Percentiles rank a stretch among this genome's conserved stretches.
These are phyloP conservation scores for Ophion costatus DNA, from an alignment of 2,888 invertebrate species.

Conservation along the genomic window DNA sequence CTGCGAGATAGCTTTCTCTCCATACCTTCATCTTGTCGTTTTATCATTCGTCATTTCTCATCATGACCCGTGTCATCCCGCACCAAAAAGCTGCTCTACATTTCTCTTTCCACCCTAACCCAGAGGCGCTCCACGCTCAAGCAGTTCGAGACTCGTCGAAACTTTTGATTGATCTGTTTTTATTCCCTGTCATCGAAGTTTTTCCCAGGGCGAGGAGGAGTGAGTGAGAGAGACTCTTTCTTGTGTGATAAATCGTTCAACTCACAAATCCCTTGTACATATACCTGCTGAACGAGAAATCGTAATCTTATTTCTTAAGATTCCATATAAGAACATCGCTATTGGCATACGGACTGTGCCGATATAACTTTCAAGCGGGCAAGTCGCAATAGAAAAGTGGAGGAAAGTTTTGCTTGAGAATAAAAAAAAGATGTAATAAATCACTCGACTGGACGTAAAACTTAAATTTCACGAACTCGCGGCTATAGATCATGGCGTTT, in stretches of 20 bases:
- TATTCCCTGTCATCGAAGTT: conserved; percentile 67
- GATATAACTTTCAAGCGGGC: conserved; percentile 27
- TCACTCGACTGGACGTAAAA: conserved; percentile 8
- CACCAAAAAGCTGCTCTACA: background rate
- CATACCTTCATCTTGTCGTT: conserved; percentile 51
- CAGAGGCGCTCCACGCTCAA: conserved; percentile 59
- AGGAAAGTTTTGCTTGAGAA: conserved; percentile 7
- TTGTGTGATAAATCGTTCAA: conserved; percentile 75
- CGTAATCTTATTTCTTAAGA: conserved; percentile 68
- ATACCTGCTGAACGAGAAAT: conserved; percentile 61
- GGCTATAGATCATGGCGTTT: background rate
- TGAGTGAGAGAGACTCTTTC: conserved; percentile 21
- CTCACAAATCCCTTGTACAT: conserved; percentile 63
- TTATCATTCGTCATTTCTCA: conserved; percentile 63
- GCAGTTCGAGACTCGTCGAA: conserved; percentile 73
- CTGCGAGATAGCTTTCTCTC: conserved; percentile 40
- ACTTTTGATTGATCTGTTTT: conserved; percentile 79
- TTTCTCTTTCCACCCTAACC: conserved; percentile 44
- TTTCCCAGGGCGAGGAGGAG: conserved; percentile 65
- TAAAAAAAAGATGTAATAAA: conserved; percentile 18
- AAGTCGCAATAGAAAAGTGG: conserved; percentile 32
- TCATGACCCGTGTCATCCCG: conserved; percentile 28
- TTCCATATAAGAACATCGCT: conserved; percentile 38
- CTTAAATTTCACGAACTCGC: conserved; percentile 1
- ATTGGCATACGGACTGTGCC: conserved; percentile 7